Evolutionary conservation across 2,888 invertebrate genomes (phyloP).

Genomic region (Agonopterix heracliana): DNA sequence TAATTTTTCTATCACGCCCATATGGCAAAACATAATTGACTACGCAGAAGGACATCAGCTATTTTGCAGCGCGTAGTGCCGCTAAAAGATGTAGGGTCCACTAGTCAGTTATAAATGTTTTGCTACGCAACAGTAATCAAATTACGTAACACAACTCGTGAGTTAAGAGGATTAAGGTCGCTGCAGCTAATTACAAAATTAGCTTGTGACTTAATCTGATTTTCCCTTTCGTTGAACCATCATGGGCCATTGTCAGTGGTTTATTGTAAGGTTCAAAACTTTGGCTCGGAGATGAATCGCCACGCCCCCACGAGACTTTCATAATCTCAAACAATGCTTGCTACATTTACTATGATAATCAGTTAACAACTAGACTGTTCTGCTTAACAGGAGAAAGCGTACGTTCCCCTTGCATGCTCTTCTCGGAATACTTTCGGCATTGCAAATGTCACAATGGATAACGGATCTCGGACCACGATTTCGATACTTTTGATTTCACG

Average conservation of each 20-base stretch:
- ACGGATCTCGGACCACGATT: conserved; percentile 47
- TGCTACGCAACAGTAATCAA: neutral
- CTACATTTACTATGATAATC: conserved; percentile 67
- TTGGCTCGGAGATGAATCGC: conserved; percentile 14
- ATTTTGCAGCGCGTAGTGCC: no score
- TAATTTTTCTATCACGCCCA: no score
- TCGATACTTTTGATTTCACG: conserved; percentile 51
- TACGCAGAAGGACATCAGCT: no score
- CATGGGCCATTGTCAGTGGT: conserved; percentile 17
- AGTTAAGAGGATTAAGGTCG: conserved; percentile 6
- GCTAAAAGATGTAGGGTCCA: no score
- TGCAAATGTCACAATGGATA: conserved; percentile 68
- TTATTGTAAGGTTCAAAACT: conserved; percentile 21
- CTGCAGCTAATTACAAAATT: conserved; percentile 8
- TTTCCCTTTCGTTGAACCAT: conserved; percentile 19
- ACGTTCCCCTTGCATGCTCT: conserved; percentile 47
- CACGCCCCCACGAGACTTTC: conserved; percentile 42
- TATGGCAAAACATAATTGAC: no score
- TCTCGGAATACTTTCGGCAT: conserved; percentile 64
- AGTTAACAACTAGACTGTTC: conserved; percentile 58
- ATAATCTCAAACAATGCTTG: conserved; percentile 55
- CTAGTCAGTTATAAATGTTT: neutral
- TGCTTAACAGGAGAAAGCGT: conserved; percentile 64
- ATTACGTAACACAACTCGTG: neutral
- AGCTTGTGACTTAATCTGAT: conserved; percentile 17